Evolutionary conservation across 2,888 invertebrate genomes (phyloP).

Genomic region (Rotaria macrura): DNA sequence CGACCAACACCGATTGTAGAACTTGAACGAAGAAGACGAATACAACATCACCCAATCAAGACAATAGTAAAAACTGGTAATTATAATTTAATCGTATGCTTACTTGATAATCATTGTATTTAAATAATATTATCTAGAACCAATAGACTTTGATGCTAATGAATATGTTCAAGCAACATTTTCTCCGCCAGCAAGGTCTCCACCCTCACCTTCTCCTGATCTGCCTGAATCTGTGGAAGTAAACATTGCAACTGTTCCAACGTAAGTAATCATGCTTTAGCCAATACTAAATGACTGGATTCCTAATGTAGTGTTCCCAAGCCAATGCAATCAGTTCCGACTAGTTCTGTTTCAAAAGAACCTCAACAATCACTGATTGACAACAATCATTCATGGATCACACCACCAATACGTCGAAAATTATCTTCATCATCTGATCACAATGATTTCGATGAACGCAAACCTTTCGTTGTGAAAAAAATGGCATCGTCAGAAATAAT

Average conservation of each 20-base stretch:
- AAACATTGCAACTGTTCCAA: background rate
- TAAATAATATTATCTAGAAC: background rate
- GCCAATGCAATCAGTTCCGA: background rate
- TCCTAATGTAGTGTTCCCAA: background rate
- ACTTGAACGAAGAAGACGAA: conserved; percentile 46
- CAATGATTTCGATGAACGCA: background rate
- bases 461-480: background rate
- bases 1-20: conserved; percentile 62
- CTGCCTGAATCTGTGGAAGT: background rate
- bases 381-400: background rate
- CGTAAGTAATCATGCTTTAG: background rate
- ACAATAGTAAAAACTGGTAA: background rate
- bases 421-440: background rate
- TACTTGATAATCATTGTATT: background rate
- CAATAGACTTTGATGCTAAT: background rate
- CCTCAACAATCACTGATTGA: background rate
- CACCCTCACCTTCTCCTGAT: background rate
- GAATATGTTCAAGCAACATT: background rate
- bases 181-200: background rate
- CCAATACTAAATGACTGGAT: background rate
- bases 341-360: background rate
- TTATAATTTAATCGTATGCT: background rate
- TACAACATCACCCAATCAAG: background rate
- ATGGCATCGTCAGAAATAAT: background rate
- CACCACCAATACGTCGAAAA: background rate